Base-by-base conservation (phyloP, 2,888 invertebrate genomes). In the Drosophila trichaetosa region DNA sequence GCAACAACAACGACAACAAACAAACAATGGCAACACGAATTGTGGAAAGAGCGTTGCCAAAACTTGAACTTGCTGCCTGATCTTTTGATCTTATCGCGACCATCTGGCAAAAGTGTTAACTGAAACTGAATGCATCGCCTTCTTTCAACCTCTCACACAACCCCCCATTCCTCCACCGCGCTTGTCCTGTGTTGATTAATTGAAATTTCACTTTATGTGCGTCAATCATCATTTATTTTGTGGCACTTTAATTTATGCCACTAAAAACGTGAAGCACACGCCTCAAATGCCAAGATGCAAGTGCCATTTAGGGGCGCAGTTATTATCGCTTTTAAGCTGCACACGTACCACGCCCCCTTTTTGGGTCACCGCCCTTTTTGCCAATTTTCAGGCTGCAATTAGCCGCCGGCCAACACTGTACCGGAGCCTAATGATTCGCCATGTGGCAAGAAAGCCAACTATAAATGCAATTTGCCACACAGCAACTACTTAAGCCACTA, bases 301-400 rank as follows among this genome's bases (percentile, higher is more conserved):
- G 85, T 85, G 85, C 72, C 85, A 87, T 84, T 85, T 89, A 83
- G 69, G 87, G 81, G 76, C 69, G 78, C 80, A 80, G 76, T 67
- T 68, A 68, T 76, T 80, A 76, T 78, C 78, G 56, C 76, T 62
- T 73, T 82, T 70, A 77, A 87, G 67, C 72, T 69, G 77, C 57
- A 73, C 67, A 61, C 65, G 11, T 11, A 56, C 18, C 69, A 70
- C 89, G 82, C 84, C 84, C 76, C 67, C 40, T 42, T 53, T 59
- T 64, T 51, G 53, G 36, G 42, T 60, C 53, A 56, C 63, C 70
- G 24, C 52, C 51, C 52, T 52, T 54, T 59, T 40, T 31, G 18
- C 21, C 36, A 27, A 54, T 64, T 61, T 36, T 18, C 60, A 57
- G 46, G 38, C 54, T 58, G 69, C 82, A 84, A 83, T 79, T 85